Conservation (phyloP, 2,888 invertebrate genomes). For the Eristalinus sepulchralis region DNA sequence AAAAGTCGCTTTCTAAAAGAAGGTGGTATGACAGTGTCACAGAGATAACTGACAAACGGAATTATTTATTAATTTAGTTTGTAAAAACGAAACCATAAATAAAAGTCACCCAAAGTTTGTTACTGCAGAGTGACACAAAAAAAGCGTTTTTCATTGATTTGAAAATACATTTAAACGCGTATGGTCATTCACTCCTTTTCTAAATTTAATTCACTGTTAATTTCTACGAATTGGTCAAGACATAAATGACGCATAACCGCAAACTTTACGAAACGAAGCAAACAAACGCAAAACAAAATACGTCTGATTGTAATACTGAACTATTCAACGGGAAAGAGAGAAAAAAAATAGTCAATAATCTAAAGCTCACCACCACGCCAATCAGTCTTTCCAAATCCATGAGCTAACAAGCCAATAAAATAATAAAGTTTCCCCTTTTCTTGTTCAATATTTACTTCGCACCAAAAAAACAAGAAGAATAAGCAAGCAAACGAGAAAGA, state of each 20-base stretch:
- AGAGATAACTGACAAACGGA: too few relatives aligned
- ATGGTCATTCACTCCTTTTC: neutral
- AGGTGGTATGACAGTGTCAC: too few relatives aligned
- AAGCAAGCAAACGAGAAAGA: conserved; percentile 24
- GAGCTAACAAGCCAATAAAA: conserved; percentile 9
- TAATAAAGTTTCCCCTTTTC: conserved; percentile 14
- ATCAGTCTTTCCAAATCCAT: conserved; percentile 12
- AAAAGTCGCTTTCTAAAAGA: too few relatives aligned
- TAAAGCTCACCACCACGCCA: neutral
- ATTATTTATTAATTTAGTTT: too few relatives aligned
- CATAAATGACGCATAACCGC: neutral
- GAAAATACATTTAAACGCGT: neutral
- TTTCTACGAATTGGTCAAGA: neutral
- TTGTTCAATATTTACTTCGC: neutral
- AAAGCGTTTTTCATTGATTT: too few relatives aligned
- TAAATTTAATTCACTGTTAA: neutral
- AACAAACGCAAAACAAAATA: neutral
- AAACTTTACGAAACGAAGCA: neutral
- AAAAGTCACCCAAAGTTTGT: too few relatives aligned
- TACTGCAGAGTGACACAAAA: too few relatives aligned
- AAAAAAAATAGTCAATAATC: neutral
- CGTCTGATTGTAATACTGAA: neutral
- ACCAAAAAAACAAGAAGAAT: conserved; percentile 7
- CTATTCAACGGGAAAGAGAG: neutral
- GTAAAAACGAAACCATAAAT: too few relatives aligned